Evolutionary conservation across 2,113 vertebrate species (phyloP), one percentile per base, ranked within the genome.

Genomic region (Eulacestoma nigropectus): DNA sequence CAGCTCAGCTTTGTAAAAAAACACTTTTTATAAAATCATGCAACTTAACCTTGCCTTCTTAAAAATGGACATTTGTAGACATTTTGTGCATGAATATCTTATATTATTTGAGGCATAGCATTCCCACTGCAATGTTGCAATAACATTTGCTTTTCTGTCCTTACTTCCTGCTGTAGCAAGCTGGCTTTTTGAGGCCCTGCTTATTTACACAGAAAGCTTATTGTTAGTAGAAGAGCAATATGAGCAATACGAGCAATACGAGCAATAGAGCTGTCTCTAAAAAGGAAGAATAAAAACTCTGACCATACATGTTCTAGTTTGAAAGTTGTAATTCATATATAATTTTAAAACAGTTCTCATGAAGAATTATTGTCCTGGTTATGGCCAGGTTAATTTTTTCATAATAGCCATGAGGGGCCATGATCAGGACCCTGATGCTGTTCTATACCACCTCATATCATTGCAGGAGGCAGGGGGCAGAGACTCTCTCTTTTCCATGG

Each of bases 401-500:
- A 12, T 22, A 52, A 33, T 18, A 44, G 22, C 22, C 27, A 5
- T 23, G 22, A 35, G 8, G 27, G 11, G 11, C 19, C 19, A 41
- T 47, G 29, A 8, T 5, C 26, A 68, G 62, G 53, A 57, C 35
- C 13, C 25, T 57, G 44, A 33, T 27, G 46, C 16, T 85, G 26
- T 22, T 52, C 37, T 52, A 10, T 6, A 39, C 39, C 18, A 23
- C 12, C 55, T 46, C 27, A 23, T 23, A 23, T 6, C 17, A 32
- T 60, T 39, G 3, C 12, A 2, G 10, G 27, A 46, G 33, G 22
- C 15, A 37, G 15, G 33, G 14, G 18, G 27, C 37, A 44, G 26
- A 37, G 5, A 21, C 9, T 29, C 12, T 57, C 15, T 37, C 23
- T 68, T 52, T 50, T 52, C 73, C 0, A 0, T 19, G 39, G 6